Percentiles rank a stretch among this genome's conserved stretches.
These are phyloP conservation scores for Xiphophorus maculatus DNA, from an alignment of 2,113 vertebrate species.

Conservation along the genomic window DNA sequence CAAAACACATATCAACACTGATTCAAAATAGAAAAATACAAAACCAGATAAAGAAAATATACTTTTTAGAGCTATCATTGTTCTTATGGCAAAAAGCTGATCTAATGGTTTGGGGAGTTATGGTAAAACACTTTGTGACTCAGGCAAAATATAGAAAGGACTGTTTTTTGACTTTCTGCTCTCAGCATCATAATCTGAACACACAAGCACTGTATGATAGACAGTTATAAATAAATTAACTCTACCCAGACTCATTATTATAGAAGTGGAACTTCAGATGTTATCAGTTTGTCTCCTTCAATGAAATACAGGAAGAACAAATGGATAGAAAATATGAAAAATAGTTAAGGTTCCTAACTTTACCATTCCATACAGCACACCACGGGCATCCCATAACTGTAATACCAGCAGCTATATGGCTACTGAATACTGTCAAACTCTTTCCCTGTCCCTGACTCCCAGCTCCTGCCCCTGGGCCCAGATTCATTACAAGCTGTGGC, in stretches of 20 bases:
- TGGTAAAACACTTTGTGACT: too few species aligned
- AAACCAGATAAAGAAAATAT: too few species aligned
- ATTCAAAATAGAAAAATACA: too few species aligned
- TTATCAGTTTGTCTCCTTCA: not conserved
- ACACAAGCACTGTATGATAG: not conserved
- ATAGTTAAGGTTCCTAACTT: slow-evolving; percentile 2
- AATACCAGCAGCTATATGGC: slow-evolving; percentile 50
- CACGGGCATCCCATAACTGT: slow-evolving; percentile 35
- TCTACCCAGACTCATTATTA: not conserved
- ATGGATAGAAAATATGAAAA: slow-evolving; percentile 10
- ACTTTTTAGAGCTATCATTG: too few species aligned
- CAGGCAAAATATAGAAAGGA: too few species aligned
- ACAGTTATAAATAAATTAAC: not conserved
- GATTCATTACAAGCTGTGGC: slow-evolving; percentile 83
- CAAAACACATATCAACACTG: too few species aligned
- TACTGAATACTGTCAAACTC: slow-evolving; percentile 61
- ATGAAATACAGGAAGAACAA: slow-evolving; percentile 9
- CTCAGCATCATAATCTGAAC: not conserved
- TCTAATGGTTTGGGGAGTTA: too few species aligned
- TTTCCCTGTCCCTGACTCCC: slow-evolving; percentile 59
- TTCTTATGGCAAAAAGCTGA: too few species aligned
- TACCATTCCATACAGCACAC: not conserved
- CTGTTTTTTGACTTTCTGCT: too few species aligned
- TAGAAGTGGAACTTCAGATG: not conserved
- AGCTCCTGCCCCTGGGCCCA: slow-evolving; percentile 71